Percentiles rank a stretch among this genome's conserved stretches.
Evolutionary conservation across 1,140 invertebrate genomes (phyloP).

Genomic region (Bombus superbus): DNA sequence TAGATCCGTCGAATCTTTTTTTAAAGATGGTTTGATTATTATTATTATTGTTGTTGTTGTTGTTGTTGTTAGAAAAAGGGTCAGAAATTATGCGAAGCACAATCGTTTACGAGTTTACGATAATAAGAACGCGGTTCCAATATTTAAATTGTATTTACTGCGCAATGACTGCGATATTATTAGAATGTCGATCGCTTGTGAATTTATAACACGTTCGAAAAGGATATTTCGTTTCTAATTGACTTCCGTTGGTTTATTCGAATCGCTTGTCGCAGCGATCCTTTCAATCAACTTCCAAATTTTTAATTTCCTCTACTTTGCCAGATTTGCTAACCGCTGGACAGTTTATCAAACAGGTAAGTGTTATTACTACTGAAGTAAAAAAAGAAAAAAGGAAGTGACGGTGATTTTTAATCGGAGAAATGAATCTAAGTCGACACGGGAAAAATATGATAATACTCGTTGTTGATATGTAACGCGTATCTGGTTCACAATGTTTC

Average conservation of each 20-base stretch:
- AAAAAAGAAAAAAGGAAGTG: no score
- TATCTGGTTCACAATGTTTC: no score
- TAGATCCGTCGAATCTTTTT: neutral
- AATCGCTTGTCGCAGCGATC: neutral
- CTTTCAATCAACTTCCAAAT: neutral
- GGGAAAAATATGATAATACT: neutral
- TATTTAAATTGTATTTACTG: no score
- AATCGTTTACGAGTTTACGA: neutral
- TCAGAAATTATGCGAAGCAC: neutral
- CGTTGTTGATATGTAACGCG: no score
- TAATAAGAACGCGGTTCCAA: neutral
- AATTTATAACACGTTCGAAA: neutral
- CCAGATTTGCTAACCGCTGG: neutral
- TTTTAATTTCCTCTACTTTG: neutral
- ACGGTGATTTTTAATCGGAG: neutral
- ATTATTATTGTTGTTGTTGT: neutral
- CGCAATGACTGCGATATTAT: neutral
- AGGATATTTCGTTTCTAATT: neutral
- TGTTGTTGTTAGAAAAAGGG: neutral
- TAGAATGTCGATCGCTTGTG: neutral
- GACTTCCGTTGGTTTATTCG: neutral
- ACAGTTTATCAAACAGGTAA: neutral
- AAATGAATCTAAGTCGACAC: neutral
- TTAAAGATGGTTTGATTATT: no score
- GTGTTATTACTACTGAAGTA: neutral